Percentiles rank a stretch among this genome's conserved stretches.
These are phyloP conservation scores for Microtus ochrogaster DNA, from an alignment of 2,113 vertebrate genomes.

Conservation along the genomic window DNA sequence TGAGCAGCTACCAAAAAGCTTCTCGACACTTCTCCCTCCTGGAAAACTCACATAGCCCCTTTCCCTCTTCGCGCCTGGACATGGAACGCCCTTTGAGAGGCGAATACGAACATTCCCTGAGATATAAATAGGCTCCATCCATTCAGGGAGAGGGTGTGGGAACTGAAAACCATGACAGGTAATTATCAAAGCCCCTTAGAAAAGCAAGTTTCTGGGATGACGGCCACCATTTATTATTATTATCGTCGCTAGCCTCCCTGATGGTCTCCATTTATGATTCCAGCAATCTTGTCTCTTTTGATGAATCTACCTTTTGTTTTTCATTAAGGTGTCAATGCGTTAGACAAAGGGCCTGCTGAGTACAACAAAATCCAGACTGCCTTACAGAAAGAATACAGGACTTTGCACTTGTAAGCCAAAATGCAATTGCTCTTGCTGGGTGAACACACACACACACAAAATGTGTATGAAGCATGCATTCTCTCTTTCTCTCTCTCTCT, in stretches of 20 bases:
- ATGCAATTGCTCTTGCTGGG: not conserved
- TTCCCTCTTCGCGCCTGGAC: not conserved
- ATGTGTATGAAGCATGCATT: not conserved
- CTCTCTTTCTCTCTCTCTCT: not conserved
- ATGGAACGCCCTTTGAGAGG: constrained; percentile 61
- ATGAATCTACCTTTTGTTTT: constrained; percentile 76
- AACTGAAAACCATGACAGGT: constrained; percentile 78
- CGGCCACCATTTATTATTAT: constrained; percentile 76
- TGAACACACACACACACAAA: not conserved
- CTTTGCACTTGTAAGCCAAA: constrained; percentile 2
- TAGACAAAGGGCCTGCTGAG: constrained; percentile 76
- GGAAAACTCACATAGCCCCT: constrained; percentile 29
- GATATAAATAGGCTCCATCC: constrained; percentile 76
- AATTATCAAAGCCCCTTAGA: constrained; percentile 80
- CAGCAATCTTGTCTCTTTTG: constrained; percentile 76
- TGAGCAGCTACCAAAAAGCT: constrained; percentile 14
- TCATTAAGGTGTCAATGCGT: constrained; percentile 73
- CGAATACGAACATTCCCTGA: constrained; percentile 63
- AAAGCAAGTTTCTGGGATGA: constrained; percentile 80
- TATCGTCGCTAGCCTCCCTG: constrained; percentile 60
- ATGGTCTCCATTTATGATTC: constrained; percentile 76
- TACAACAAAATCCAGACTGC: constrained; percentile 53
- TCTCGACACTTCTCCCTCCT: not conserved
- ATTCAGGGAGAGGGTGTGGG: constrained; percentile 71
- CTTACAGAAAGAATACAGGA: constrained; percentile 16